phyloP scores from a whole-genome alignment of 1,140 invertebrate genomes.

The Hylyphantes graminicola region DNA sequence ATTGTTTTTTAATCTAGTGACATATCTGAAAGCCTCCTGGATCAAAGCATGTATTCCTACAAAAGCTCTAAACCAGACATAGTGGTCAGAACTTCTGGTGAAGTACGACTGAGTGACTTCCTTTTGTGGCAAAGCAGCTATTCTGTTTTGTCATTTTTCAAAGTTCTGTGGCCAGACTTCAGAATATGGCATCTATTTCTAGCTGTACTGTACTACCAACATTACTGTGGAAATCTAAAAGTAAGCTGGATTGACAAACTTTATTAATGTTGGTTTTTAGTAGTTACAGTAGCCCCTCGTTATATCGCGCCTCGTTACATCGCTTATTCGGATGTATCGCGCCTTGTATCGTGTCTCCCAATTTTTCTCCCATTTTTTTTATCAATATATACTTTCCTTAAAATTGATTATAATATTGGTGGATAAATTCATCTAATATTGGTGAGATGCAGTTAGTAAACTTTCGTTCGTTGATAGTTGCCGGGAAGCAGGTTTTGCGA shows the following conservation, averaged over 20 bases:
- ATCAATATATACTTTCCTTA: too few relatives aligned
- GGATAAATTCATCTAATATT: too few relatives aligned
- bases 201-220: conserved; percentile 88
- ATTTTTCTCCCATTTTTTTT: too few relatives aligned
- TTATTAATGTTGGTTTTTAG: background rate
- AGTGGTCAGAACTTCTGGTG: conserved; percentile 94
- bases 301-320: too few relatives aligned
- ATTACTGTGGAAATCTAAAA: conserved; percentile 33
- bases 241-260: background rate
- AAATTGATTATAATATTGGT: too few relatives aligned
- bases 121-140: conserved; percentile 90
- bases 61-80: conserved; percentile 84
- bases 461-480: too few relatives aligned
- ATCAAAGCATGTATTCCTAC: conserved; percentile 83
- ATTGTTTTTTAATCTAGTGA: conserved; percentile 71
- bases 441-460: too few relatives aligned
- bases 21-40: conserved; percentile 82
- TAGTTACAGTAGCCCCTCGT: too few relatives aligned
- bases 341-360: too few relatives aligned
- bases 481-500: too few relatives aligned
- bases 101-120: conserved; percentile 95
- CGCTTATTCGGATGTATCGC: too few relatives aligned
- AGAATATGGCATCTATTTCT: conserved; percentile 88
- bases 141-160: conserved; percentile 76
- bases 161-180: conserved; percentile 94